Evolutionary conservation across 1,140 invertebrate genomes (phyloP), one percentile per base, ranked within the genome.

Genomic region (Drosophila navojoa): DNA sequence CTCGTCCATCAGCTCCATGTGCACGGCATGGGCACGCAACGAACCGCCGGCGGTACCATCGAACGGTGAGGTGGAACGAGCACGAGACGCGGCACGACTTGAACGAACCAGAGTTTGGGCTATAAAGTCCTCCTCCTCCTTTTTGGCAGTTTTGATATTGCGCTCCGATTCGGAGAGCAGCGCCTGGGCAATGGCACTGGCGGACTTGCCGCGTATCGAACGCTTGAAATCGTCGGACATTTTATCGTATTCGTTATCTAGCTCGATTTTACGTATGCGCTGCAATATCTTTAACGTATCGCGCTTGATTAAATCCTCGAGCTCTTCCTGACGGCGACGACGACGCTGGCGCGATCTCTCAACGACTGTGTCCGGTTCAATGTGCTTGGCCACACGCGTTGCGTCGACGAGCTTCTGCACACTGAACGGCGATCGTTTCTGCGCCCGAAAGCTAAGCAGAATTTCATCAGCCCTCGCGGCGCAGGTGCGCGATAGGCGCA

Each of bases 141-240:
- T 57, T 54, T 90, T 89, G 11, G 93, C 91, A 11, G 91, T 85
- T 1, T 94, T 91, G 42, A 95, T 94, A 85, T 94, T 94, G 70
- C 92, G 93, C 71, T 93, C 92, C 60, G 94, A 94, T 70, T 95
- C 93, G 5, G 93, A 92, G 38, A 95, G 86, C 13, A 96, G 86
- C 5, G 95, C 94, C 75, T 94, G 94, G 81, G 95, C 95, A 74
- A 96, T 96, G 29, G 94, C 94, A 80, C 93, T 95, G 9, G 96
- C 96, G 3, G 96, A 96, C 93, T 95, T 96, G 47, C 95, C 95
- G 67, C 94, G 93, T 22, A 96, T 91, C 74, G 93, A 93, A 80
- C 91, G 94, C 76, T 92, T 93, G 22, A 94, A 90, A 76, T 94
- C 93, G 58, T 90, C 81, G 50, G 94, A 93, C 57, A 94, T 92